These are phyloP conservation scores for Eustalomyia histrio DNA, from an alignment of 2,888 invertebrate species.

Conservation along the genomic window DNA sequence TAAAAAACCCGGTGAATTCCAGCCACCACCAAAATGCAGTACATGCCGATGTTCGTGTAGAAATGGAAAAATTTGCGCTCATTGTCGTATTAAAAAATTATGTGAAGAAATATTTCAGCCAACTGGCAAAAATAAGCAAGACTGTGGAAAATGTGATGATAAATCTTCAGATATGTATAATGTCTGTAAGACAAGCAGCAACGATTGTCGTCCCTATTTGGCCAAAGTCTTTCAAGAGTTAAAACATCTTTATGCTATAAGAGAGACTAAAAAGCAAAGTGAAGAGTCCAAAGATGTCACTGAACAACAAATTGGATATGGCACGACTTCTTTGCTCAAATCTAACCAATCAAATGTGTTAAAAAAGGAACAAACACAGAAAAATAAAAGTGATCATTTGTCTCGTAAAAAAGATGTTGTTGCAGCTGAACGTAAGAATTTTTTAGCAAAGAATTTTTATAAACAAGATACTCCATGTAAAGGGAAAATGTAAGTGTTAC, in stretches of 20 bases:
- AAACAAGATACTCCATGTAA: constrained; percentile 12
- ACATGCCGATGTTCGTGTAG: constrained; percentile 70
- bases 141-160: constrained; percentile 64
- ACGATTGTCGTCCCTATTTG: constrained; percentile 73
- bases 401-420: neutral
- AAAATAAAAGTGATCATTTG: neutral
- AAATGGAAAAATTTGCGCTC: constrained; percentile 68
- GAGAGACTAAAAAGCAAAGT: constrained; percentile 63
- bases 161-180: constrained; percentile 67
- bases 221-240: constrained; percentile 75
- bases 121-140: constrained; percentile 11
- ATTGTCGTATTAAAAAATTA: constrained; percentile 73
- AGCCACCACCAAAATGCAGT: constrained; percentile 23
- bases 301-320: neutral
- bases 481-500: constrained; percentile 40
- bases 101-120: constrained; percentile 70
- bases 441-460: constrained; percentile 18
- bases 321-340: neutral
- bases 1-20: constrained; percentile 28
- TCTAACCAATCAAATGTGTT: neutral
- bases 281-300: constrained; percentile 37
- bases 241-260: constrained; percentile 73
- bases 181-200: constrained; percentile 67
- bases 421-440: constrained; percentile 26
- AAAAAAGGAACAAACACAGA: neutral